phyloP scores from a whole-genome alignment of 2,797 vertebrate species.

The Cossypha caffra region DNA sequence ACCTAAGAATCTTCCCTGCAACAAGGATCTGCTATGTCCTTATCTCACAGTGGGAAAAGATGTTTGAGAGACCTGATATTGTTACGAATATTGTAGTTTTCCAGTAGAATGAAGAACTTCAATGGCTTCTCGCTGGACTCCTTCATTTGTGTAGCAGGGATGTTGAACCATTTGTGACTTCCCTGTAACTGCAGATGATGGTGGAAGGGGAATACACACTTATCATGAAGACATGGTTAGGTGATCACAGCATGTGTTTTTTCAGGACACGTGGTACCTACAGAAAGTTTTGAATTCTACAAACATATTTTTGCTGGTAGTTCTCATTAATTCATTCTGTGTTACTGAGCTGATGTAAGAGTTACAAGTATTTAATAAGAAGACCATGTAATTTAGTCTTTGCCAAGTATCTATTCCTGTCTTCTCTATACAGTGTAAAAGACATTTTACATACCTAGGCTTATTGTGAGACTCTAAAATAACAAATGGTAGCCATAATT shows the following conservation, averaged over 20 bases:
- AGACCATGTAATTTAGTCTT: fast-evolving
- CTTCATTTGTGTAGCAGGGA: neutral
- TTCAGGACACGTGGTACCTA: fast-evolving
- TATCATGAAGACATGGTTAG: fast-evolving
- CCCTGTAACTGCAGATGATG: neutral
- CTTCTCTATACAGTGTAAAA: neutral
- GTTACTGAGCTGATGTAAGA: neutral
- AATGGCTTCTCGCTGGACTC: neutral
- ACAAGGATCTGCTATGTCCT: neutral
- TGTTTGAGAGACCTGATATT: neutral
- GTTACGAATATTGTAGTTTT: neutral
- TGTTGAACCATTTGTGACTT: neutral
- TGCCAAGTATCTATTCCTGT: neutral
- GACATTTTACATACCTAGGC: neutral
- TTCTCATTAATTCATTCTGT: neutral
- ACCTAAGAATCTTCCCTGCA: neutral
- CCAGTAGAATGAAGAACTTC: neutral
- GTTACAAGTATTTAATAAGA: neutral
- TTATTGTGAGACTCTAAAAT: neutral
- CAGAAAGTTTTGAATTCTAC: neutral
- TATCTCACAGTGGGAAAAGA: neutral
- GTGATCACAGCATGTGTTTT: neutral
- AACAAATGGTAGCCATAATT: neutral
- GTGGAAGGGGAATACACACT: neutral
- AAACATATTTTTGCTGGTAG: neutral